Evolutionary conservation across 2,113 vertebrate genomes (phyloP).

Genomic region (Hemibagrus wyckioides): DNA sequence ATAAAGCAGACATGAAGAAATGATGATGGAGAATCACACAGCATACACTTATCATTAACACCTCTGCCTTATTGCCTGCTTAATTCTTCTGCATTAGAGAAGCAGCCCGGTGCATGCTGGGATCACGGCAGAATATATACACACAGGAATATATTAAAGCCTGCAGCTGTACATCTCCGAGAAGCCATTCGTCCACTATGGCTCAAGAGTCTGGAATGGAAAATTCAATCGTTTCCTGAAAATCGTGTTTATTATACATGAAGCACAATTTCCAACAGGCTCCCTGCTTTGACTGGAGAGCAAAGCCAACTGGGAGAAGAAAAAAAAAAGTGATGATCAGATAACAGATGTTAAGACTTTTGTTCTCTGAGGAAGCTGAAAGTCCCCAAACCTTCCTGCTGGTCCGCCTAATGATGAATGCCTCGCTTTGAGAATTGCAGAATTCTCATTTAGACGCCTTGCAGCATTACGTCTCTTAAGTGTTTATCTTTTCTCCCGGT

Average conservation of each 20-base stretch:
- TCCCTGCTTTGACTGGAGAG: not conserved
- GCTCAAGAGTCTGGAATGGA: not conserved
- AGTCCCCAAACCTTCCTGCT: not conserved
- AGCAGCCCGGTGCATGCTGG: not conserved
- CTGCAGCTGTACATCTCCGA: constrained; percentile 17
- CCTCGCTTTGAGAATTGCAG: not conserved
- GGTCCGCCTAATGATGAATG: constrained; percentile 16
- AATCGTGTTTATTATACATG: not conserved
- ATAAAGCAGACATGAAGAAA: not conserved
- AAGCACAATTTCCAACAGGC: constrained; percentile 4
- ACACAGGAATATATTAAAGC: constrained; percentile 18
- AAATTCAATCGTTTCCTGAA: constrained; percentile 11
- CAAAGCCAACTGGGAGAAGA: not conserved
- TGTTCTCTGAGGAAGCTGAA: constrained; percentile 3
- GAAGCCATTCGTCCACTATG: not conserved
- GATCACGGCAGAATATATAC: not conserved
- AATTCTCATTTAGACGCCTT: constrained; percentile 17
- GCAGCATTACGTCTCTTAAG: not conserved
- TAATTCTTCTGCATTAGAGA: constrained; percentile 10
- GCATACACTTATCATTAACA: not conserved
- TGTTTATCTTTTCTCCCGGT: not conserved
- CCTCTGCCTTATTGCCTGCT: not conserved
- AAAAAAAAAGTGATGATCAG: not conserved
- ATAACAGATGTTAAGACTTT: constrained; percentile 32
- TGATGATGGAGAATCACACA: not conserved